Evolutionary conservation across 2,113 vertebrate species (phyloP).

Genomic region (Tragelaphus scriptus): DNA sequence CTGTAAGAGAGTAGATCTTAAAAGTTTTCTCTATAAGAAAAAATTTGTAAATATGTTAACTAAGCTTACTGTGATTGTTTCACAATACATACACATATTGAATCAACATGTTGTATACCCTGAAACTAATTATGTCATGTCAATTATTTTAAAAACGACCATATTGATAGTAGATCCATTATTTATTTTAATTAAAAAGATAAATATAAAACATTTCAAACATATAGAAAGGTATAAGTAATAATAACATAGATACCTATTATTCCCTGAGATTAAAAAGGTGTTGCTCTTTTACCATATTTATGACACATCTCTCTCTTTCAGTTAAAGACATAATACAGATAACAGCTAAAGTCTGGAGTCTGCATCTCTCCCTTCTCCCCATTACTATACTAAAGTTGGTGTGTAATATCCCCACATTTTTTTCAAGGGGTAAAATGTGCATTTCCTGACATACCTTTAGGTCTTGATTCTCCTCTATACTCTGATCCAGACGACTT

Average conservation of each 20-base stretch:
- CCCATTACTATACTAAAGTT: neutral
- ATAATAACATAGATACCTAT: neutral
- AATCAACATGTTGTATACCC: neutral
- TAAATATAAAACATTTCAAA: conserved; percentile 19
- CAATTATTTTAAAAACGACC: neutral
- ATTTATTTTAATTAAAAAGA: neutral
- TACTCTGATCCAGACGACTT: conserved; percentile 95
- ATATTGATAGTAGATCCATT: neutral
- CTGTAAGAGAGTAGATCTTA: neutral
- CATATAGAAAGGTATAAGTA: neutral
- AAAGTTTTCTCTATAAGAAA: neutral
- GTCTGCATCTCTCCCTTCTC: neutral
- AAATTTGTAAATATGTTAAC: neutral
- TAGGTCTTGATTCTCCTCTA: conserved; percentile 92
- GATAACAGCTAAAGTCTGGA: neutral
- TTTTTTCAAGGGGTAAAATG: conserved; percentile 6
- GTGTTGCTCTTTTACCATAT: neutral
- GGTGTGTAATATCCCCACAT: neutral
- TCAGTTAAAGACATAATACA: neutral
- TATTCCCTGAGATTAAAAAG: neutral
- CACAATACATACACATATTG: neutral
- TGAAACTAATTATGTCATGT: neutral
- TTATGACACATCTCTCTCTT: neutral
- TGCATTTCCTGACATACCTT: conserved; percentile 83
- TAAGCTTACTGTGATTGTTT: neutral